Conservation (phyloP, 1,140 invertebrate species). For the Popillia japonica region DNA sequence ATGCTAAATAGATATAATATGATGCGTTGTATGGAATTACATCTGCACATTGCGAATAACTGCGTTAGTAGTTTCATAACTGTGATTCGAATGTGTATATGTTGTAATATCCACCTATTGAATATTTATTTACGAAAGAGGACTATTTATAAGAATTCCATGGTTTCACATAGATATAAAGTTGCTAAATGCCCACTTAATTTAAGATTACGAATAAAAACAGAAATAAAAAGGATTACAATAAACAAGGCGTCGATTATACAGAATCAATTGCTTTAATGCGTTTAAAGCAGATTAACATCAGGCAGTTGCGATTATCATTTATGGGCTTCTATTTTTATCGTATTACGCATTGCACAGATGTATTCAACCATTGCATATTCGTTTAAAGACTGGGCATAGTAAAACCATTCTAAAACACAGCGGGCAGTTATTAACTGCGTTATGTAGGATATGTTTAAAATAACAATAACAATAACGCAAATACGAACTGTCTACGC, state of each 20-base stretch:
- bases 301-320: not conserved
- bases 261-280: not conserved
- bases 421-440: no score
- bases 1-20: constrained; percentile 12
- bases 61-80: constrained; percentile 14
- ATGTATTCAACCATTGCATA: no score
- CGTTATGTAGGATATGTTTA: no score
- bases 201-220: not conserved
- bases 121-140: constrained; percentile 17
- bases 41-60: constrained; percentile 27
- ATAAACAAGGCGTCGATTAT: not conserved
- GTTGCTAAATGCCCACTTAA: constrained; percentile 2
- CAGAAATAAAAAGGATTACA: not conserved
- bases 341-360: not conserved
- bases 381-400: no score
- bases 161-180: not conserved
- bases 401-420: no score
- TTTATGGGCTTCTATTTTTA: not conserved
- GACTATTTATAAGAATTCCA: not conserved
- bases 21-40: constrained; percentile 14
- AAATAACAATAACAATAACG: no score
- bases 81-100: constrained; percentile 23
- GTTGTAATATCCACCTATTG: not conserved
- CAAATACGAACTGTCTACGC: no score
- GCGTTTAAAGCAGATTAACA: not conserved